Conservation (phyloP, 2,888 invertebrate species). For the Gonocerus acuteangulatus region DNA sequence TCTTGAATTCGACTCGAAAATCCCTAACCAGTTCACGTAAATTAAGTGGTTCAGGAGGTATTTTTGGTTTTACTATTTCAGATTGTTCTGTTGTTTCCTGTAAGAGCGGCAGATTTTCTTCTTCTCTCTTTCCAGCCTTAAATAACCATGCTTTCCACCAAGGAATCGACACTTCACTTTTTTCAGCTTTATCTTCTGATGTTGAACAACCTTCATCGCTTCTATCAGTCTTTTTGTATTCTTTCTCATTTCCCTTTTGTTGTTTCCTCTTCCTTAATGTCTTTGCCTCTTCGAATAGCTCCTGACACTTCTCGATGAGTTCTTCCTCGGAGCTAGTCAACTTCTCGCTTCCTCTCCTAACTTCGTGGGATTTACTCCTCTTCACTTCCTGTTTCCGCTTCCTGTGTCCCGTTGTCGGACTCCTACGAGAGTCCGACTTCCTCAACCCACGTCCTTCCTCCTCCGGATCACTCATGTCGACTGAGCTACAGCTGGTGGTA, state of each 20-base stretch:
- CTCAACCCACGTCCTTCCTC: conserved; percentile 42
- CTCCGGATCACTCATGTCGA: conserved; percentile 25
- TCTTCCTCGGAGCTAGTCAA: conserved; percentile 37
- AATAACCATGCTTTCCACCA: conserved; percentile 5
- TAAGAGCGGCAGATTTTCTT: conserved; percentile 30
- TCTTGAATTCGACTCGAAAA: conserved; percentile 37
- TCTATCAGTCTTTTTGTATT: not conserved
- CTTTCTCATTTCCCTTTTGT: conserved; percentile 38
- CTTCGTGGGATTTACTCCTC: conserved; percentile 44
- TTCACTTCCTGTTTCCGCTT: conserved; percentile 38
- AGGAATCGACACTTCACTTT: not conserved
- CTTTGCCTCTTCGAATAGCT: conserved; percentile 12
- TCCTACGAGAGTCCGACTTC: conserved; percentile 47
- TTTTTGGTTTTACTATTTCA: conserved; percentile 35
- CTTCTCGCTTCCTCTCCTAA: conserved; percentile 39
- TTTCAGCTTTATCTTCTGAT: not conserved
- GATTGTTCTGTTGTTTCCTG: conserved; percentile 34
- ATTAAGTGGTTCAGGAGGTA: conserved; percentile 19
- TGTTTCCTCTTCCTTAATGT: conserved; percentile 41
- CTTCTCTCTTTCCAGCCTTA: not conserved
- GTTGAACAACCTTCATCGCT: conserved; percentile 13
- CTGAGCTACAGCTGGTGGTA: conserved; percentile 26
- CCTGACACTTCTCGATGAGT: conserved; percentile 1
- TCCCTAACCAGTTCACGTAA: conserved; percentile 31
- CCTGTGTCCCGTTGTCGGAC: conserved; percentile 40